Evolutionary conservation across 2,797 vertebrate species (phyloP), one percentile per base, ranked within the genome.

Genomic region (Chaetodon trifasciatus): DNA sequence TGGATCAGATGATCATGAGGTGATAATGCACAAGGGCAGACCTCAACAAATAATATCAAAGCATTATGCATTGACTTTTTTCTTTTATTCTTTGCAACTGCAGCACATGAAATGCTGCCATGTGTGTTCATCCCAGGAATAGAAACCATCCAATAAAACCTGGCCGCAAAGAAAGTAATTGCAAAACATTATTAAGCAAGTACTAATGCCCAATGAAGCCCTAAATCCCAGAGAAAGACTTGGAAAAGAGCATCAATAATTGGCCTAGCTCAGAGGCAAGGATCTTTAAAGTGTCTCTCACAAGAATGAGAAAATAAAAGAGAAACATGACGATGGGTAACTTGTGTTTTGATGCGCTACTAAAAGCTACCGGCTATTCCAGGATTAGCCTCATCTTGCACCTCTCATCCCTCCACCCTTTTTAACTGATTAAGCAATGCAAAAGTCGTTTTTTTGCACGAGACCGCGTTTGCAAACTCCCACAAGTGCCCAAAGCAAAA

Each of bases 351-450:
- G 40, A 21, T 49, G 17, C 15, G 35, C 60, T 42, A 49, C 0
- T 19, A 23, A 6, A 3, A 1, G 40, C 68, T 76, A 53, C 1
- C 44, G 12, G 66, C 73, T 70, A 67, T 23, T 6, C 65, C 35
- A 10, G 72, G 71, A 71, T 83, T 85, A 85, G 60, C 74, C 11
- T 0, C n/a, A 55, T n/a, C 7, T 23, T 61, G 37, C 16, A 19
- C 63, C 50, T 32, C 24, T 67, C 23, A 32, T 63, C 4, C 16
- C 1, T 78, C 3, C n/a, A 57, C 13, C 5, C 16, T 42, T 12
- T 15, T 1, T 6, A 6, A 2, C 0, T 4, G 6, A 13, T 4
- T 11, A 35, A 19, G 21, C 35, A 32, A 63, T 19, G 8, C 21
- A 24, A 8, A 28, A 37, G 5, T 40, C n/a, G n/a, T 0, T 15